phyloP scores from a whole-genome alignment of 1,140 invertebrate genomes.

The Achatina immaculata region DNA sequence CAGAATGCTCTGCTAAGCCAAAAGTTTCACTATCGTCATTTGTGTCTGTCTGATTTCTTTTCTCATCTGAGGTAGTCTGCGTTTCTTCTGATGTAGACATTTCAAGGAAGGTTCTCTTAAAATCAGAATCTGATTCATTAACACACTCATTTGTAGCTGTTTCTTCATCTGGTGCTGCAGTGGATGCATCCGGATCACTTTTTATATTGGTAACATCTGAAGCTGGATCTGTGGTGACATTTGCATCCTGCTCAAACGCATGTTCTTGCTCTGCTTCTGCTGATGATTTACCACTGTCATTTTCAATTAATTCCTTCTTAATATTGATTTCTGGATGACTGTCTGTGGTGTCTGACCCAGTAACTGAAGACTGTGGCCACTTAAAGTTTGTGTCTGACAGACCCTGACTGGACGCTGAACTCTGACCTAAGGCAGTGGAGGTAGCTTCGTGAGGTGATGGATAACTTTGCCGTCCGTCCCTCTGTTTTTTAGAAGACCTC shows the following conservation, averaged over 20 bases:
- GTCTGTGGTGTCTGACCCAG: background rate
- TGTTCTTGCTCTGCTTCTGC: background rate
- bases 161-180: background rate
- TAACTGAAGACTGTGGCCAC: background rate
- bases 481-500: conserved; percentile 31
- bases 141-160: background rate
- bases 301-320: conserved; percentile 15
- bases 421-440: background rate
- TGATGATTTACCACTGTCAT: background rate
- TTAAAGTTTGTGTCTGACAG: background rate
- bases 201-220: conserved; percentile 9
- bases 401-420: background rate
- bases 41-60: background rate
- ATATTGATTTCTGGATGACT: conserved; percentile 12
- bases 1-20: too few species aligned
- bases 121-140: conserved; percentile 3
- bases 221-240: background rate
- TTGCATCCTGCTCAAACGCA: background rate
- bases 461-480: background rate
- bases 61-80: background rate
- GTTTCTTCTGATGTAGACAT: background rate
- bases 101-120: conserved; percentile 19
- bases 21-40: background rate
- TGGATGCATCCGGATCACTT: conserved; percentile 4
- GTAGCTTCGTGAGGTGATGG: background rate